Evolutionary conservation across 2,113 vertebrate genomes (phyloP).

Genomic region (Glaucomys volans): DNA sequence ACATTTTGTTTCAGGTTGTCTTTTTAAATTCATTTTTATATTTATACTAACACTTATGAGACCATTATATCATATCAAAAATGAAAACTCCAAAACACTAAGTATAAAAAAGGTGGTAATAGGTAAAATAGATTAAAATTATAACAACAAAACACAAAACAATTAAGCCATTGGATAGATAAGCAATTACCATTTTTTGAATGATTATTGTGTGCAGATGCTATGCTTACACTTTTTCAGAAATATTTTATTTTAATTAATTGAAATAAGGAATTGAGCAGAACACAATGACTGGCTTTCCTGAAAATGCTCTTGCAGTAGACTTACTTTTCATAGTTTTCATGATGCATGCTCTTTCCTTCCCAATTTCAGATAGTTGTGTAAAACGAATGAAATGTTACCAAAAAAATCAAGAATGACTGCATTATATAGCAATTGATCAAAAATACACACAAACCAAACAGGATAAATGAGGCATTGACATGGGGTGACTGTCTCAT

Average conservation of each 20-base stretch:
- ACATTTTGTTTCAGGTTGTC: background rate
- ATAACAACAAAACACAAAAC: background rate
- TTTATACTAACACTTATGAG: background rate
- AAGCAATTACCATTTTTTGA: background rate
- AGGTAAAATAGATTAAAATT: background rate
- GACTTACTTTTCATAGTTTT: background rate
- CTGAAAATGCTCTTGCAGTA: background rate
- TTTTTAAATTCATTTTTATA: background rate
- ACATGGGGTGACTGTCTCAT: background rate
- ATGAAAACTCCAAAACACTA: background rate
- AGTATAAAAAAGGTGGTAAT: background rate
- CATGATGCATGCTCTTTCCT: accelerated
- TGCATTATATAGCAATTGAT: background rate
- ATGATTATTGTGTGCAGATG: background rate
- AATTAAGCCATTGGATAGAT: background rate
- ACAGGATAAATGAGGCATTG: constrained; percentile 56
- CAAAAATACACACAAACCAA: constrained; percentile 16
- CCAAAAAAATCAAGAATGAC: background rate
- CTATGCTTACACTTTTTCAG: background rate
- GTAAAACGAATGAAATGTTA: constrained; percentile 41
- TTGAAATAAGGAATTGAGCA: background rate
- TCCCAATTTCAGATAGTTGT: background rate
- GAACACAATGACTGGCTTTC: background rate
- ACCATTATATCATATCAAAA: background rate
- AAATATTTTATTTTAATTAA: background rate